These are phyloP conservation scores for Mormyrops attenuatus DNA, from an alignment of 2,797 vertebrate genomes.

Conservation along the genomic window DNA sequence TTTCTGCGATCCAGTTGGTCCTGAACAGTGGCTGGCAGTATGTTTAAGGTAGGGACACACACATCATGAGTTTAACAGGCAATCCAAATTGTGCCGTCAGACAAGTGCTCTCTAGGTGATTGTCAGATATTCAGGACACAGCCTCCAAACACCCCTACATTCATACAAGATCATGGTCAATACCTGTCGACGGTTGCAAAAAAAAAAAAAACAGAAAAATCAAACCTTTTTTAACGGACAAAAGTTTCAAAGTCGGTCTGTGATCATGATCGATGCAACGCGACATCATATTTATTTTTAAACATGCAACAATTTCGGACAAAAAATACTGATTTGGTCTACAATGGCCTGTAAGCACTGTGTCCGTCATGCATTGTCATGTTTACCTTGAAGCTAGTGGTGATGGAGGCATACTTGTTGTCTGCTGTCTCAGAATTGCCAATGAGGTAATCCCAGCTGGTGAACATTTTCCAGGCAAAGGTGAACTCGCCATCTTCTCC, in stretches of 20 bases:
- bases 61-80: not conserved
- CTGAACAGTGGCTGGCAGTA: not conserved
- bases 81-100: not conserved
- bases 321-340: not conserved
- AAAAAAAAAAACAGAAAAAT: too few species aligned
- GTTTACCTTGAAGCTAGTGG: slow-evolving; percentile 94
- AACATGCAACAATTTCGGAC: not conserved
- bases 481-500: slow-evolving; percentile 83
- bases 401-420: slow-evolving; percentile 94
- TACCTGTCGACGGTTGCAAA: not conserved
- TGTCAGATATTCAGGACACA: not conserved
- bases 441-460: slow-evolving; percentile 98
- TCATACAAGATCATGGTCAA: not conserved
- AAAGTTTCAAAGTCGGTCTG: not conserved
- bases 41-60: not conserved
- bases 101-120: not conserved
- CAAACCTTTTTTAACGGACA: not conserved
- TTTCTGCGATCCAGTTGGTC: not conserved
- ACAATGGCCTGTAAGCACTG: not conserved
- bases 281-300: not conserved
- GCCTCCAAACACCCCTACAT: not conserved
- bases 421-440: slow-evolving; percentile 93
- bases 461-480: slow-evolving; percentile 99
- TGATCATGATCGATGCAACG: not conserved
- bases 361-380: not conserved